These are phyloP conservation scores for Kryptopterus vitreolus DNA, from an alignment of 2,797 vertebrate species.

Conservation along the genomic window DNA sequence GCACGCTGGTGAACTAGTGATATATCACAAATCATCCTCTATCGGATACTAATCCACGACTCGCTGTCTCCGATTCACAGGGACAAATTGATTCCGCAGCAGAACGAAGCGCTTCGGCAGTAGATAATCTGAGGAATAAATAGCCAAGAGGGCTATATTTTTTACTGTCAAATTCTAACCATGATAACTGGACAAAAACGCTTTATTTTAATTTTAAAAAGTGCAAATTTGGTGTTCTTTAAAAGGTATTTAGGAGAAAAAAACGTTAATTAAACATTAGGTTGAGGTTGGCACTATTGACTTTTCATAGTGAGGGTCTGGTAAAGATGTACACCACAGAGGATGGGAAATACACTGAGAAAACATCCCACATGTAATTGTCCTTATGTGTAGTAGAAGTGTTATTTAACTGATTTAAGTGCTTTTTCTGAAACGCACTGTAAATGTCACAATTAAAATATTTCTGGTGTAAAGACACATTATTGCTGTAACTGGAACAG, in stretches of 20 bases:
- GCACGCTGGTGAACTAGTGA: conserved; percentile 23
- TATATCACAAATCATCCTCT: conserved; percentile 37
- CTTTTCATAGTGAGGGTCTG: background rate
- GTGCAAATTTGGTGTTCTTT: background rate
- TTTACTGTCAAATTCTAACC: background rate
- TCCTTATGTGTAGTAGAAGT: background rate
- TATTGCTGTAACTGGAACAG: no score
- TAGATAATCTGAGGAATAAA: conserved; percentile 18
- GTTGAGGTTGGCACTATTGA: background rate
- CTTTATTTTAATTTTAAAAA: background rate
- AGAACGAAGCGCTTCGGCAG: conserved; percentile 18
- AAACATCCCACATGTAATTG: background rate
- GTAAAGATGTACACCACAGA: background rate
- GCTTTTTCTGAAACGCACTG: background rate
- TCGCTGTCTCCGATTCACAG: conserved; percentile 33
- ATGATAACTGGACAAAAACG: background rate
- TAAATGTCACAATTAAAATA: background rate
- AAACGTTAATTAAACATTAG: background rate
- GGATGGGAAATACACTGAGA: background rate
- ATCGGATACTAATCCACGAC: conserved; percentile 33
- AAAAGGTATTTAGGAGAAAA: background rate
- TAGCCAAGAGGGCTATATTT: background rate
- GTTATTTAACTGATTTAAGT: background rate
- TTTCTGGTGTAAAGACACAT: background rate
- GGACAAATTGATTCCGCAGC: conserved; percentile 21